Percentiles rank a stretch among this genome's conserved stretches.
phyloP scores from a whole-genome alignment of 2,113 vertebrate genomes.

The Eretmochelys imbricata region DNA sequence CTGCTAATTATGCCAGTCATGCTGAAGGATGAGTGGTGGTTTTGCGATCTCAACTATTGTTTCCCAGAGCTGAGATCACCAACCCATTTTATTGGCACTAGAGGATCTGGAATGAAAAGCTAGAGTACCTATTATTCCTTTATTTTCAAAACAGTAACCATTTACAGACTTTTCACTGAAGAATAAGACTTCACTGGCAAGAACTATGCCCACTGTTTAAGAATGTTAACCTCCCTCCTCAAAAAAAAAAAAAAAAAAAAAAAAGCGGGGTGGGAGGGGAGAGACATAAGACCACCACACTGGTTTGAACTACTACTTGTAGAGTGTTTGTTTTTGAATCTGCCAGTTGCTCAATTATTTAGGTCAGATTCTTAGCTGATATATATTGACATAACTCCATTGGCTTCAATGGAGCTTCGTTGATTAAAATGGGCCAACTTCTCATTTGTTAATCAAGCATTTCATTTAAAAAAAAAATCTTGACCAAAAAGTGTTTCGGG shows the following conservation, averaged over 20 bases:
- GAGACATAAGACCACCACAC: background rate
- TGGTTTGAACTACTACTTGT: background rate
- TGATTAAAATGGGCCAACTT: background rate
- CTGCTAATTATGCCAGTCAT: conserved; percentile 67
- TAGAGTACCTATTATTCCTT: conserved; percentile 57
- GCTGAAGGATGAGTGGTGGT: conserved; percentile 63
- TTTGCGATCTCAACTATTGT: conserved; percentile 68
- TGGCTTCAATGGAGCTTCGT: conserved; percentile 5
- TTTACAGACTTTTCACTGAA: conserved; percentile 52
- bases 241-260: conserved; percentile 35
- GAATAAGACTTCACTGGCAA: conserved; percentile 61
- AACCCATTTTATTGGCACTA: conserved; percentile 62
- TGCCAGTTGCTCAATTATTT: conserved; percentile 21
- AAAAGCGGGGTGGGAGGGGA: too few relatives aligned
- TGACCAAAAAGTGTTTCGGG: background rate
- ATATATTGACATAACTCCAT: background rate
- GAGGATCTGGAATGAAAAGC: conserved; percentile 55
- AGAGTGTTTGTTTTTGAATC: background rate
- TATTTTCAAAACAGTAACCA: conserved; percentile 73
- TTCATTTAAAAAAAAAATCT: conserved; percentile 10
- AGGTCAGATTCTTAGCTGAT: conserved; percentile 14
- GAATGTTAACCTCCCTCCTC: conserved; percentile 50
- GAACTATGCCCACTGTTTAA: conserved; percentile 52
- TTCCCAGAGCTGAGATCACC: conserved; percentile 50
- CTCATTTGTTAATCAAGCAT: background rate